These are phyloP conservation scores for Mactromeris polynyma DNA, from an alignment of 2,888 invertebrate genomes.

Conservation along the genomic window DNA sequence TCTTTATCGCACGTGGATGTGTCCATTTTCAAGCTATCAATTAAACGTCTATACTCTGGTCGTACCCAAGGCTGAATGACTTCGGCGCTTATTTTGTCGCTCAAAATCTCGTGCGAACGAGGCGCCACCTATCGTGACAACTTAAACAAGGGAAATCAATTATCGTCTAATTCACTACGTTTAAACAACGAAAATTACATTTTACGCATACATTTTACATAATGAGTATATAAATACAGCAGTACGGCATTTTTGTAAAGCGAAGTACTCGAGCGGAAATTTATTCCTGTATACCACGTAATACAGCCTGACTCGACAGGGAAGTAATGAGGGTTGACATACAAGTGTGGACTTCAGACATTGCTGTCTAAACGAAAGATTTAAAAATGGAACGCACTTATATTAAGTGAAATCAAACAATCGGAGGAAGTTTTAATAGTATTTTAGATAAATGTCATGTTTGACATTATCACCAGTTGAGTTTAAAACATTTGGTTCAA, in stretches of 20 bases:
- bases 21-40: too few species aligned
- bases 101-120: too few species aligned
- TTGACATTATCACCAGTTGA: neutral
- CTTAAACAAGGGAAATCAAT: too few species aligned
- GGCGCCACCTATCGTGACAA: too few species aligned
- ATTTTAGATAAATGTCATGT: neutral
- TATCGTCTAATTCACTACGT: too few species aligned
- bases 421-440: neutral
- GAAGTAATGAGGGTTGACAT: neutral
- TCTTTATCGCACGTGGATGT: too few species aligned
- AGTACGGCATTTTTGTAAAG: neutral
- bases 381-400: neutral
- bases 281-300: neutral
- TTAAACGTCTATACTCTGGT: too few species aligned
- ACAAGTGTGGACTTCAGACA: neutral
- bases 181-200: too few species aligned
- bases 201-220: too few species aligned
- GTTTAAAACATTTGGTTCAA: neutral
- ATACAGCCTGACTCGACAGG: neutral
- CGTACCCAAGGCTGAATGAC: too few species aligned
- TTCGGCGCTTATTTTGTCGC: too few species aligned
- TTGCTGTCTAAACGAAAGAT: neutral
- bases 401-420: neutral
- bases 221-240: neutral
- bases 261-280: neutral